Conservation (phyloP, 2,888 invertebrate genomes). For the Clivina fossor region DNA sequence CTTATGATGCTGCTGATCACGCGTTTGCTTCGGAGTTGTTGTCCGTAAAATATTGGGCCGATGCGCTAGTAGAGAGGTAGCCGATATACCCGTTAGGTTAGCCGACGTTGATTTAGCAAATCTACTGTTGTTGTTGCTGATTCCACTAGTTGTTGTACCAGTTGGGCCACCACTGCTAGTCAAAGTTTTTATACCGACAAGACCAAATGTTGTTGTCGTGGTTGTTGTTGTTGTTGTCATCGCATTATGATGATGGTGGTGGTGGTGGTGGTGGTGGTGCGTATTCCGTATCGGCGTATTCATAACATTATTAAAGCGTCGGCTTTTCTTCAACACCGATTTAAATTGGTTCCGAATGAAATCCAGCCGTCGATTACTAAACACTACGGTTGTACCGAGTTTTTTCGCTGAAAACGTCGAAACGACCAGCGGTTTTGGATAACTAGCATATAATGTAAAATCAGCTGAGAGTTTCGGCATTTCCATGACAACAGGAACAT, state of each 20-base stretch:
- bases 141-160: conserved; percentile 1
- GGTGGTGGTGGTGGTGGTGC: background rate
- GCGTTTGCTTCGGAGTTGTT: conserved; percentile 11
- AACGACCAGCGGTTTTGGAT: conserved; percentile 62
- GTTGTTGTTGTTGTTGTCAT: background rate
- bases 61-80: conserved; percentile 24
- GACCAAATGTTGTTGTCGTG: background rate
- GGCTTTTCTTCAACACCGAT: conserved; percentile 48
- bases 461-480: conserved; percentile 45
- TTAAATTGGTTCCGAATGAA: conserved; percentile 58
- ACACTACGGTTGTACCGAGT: conserved; percentile 59
- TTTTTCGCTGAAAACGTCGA: conserved; percentile 61
- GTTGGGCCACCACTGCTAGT: conserved; percentile 7
- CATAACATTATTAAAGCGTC: background rate
- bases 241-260: background rate
- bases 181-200: conserved; percentile 17
- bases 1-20: conserved; percentile 16
- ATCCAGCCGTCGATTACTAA: conserved; percentile 57
- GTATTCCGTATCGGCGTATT: conserved; percentile 2
- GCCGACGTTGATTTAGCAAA: background rate
- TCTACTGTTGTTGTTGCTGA: background rate
- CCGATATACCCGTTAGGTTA: conserved; percentile 1
- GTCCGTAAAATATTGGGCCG: conserved; percentile 27
- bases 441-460: conserved; percentile 54
- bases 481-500: conserved; percentile 41